Base-by-base conservation (phyloP, 2,888 invertebrate genomes). In the Leptinotarsa tumamoca region DNA sequence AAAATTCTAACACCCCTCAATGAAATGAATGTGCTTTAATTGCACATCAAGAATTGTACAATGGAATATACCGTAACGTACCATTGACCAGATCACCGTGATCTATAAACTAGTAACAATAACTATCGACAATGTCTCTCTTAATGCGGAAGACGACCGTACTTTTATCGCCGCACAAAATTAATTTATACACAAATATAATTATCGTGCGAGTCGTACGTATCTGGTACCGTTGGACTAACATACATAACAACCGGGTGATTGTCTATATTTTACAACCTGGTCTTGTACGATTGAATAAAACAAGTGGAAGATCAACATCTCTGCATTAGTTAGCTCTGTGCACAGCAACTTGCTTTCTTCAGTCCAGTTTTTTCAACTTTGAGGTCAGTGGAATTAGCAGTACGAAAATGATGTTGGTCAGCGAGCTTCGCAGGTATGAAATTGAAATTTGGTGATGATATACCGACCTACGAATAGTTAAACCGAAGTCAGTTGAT, bases 111-210 rank as follows among this genome's bases (percentile, higher is more conserved):
- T 14, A 23, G 21, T 58, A 23, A 23, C 18, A 54, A 54, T 61
- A 27, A 23, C 21, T 15, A 63, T 17, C 33, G 10, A 63, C 63
- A 21, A 58, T 70, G 49, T 49, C 33, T 43, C 51, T 70, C 49
- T 54, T 18, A 23, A 58, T 49, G 43, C 56, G 70, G 70, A 70
- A 70, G 70, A 70, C 61, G 56, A 70, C 61, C 63, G 72, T 73
- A 76, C 76, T 68, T 70, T 70, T 49, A 70, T 49, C 49, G 58
- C 14, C 43, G 49, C 43, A 63, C 63, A 71, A 79, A 82, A 80
- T 81, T 81, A 82, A 82, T 82, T 82, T 80, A 82, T 80, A 80
- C 78, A 82, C 78, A 82, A 81, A 81, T 80, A 81, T 82, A 82
- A 82, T 82, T 82, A 82, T 80, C 78, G 78, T 74, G 73, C 73